phyloP scores from a whole-genome alignment of 1,140 invertebrate species.

The Heliconius himera region DNA sequence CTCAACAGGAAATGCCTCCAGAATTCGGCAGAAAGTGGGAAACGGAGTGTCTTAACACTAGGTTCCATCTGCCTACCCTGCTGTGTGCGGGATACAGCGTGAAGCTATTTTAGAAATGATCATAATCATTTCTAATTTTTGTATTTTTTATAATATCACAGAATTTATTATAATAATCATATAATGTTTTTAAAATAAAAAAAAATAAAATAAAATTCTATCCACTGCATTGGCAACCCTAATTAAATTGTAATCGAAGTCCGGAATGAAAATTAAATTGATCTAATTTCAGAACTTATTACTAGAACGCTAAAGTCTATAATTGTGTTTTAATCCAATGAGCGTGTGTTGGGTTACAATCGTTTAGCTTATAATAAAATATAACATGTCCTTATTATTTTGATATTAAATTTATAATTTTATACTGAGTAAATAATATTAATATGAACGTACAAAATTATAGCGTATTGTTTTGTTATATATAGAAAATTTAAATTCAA shows the following conservation, averaged over 20 bases:
- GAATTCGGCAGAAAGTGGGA: too few relatives aligned
- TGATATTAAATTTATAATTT: not conserved
- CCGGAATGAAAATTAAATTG: constrained; percentile 14
- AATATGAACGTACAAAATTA: too few relatives aligned
- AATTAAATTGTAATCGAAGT: constrained; percentile 19
- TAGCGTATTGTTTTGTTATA: too few relatives aligned
- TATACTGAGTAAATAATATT: too few relatives aligned
- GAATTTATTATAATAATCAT: not conserved
- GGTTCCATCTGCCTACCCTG: too few relatives aligned
- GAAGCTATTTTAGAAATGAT: too few relatives aligned
- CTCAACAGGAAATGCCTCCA: too few relatives aligned
- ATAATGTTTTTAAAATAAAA: not conserved
- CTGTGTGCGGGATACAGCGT: too few relatives aligned
- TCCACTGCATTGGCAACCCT: not conserved
- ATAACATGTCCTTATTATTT: not conserved
- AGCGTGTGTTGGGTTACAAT: constrained; percentile 3
- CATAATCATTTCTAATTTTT: too few relatives aligned
- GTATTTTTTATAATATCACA: too few relatives aligned
- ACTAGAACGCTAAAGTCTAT: constrained; percentile 13
- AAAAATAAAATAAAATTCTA: not conserved
- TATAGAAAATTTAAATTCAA: too few relatives aligned
- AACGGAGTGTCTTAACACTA: too few relatives aligned
- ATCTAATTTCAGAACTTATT: constrained; percentile 18
- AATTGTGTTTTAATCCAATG: constrained; percentile 10
- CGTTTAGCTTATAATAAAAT: not conserved